Evolutionary conservation across 2,888 invertebrate species (phyloP), one percentile per base, ranked within the genome.

Genomic region (Melieria picta): DNA sequence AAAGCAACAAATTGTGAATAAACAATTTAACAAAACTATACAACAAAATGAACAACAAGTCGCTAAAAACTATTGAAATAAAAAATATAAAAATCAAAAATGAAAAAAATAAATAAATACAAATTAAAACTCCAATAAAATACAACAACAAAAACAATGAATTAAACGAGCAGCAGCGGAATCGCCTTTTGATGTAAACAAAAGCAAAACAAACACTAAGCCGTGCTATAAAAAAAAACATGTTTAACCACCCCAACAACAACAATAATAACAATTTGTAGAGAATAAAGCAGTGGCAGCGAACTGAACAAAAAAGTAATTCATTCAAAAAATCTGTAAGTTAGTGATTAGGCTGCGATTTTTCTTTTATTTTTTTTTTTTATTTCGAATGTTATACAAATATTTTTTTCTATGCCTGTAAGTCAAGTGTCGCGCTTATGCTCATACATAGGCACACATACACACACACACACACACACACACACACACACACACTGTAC

Each of bases 371-470:
- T 13, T 47, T 7, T 62, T 47, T 7, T 62, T 62, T 13, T 11
- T 62, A 6, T 5, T 30, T 30, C 30, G 3, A 16, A 1, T 30
- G 30, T 3, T 30, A 30, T 30, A 30, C 30, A 30, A 1, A 30
- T 3, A 30, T 30, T 43, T 9, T 46, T 10, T 30, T 13, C 10
- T 5, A 30, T 30, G 10, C 4, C 5, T 63, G 11, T 46, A 6
- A 50, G 63, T 7, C 63, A 63, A 63, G 63, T 47, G 63, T 47
- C 48, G 63, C 11, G n/a, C 30, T 13, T 30, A 30, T 30, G 16
- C 16, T 10, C 58, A 30, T 30, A 30, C 30, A 30, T 30, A 30
- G 30, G 30, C 30, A 30, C 30, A 30, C 30, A 30, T 2, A 30
- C 30, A 30, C 30, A 30, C 30, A 30, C 30, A 30, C 30, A 30